These are phyloP conservation scores for Leucoraja ocellata DNA, from an alignment of 2,797 vertebrate genomes.

Conservation along the genomic window DNA sequence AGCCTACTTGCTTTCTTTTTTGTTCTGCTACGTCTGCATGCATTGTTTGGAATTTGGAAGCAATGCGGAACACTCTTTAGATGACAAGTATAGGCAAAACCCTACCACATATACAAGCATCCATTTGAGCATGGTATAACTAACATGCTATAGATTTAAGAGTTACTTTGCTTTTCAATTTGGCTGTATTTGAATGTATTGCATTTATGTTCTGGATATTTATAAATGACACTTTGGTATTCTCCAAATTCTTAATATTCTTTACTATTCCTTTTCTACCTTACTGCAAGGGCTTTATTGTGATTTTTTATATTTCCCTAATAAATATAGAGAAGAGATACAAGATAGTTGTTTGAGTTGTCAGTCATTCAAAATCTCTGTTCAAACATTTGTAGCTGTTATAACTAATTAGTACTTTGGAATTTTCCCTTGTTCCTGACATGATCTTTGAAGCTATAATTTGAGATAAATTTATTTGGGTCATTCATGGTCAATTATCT, in stretches of 20 bases:
- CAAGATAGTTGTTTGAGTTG: conserved; percentile 14
- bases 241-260: not conserved
- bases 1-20: not conserved
- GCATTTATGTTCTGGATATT: not conserved
- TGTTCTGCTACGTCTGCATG: not conserved
- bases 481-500: conserved; percentile 54
- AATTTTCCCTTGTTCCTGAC: conserved; percentile 16
- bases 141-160: not conserved
- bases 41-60: conserved; percentile 20
- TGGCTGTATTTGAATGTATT: not conserved
- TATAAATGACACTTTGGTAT: not conserved
- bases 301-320: not conserved
- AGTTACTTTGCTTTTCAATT: not conserved
- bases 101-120: not conserved
- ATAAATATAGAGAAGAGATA: not conserved
- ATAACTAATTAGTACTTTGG: conserved; percentile 30
- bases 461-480: conserved; percentile 35
- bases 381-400: conserved; percentile 24
- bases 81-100: not conserved
- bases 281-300: not conserved
- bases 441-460: conserved; percentile 32
- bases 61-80: not conserved
- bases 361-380: not conserved
- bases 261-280: not conserved
- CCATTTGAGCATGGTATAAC: not conserved